Base-by-base conservation (phyloP, 1,140 invertebrate species). In the Pseudomyrmex concolor region DNA sequence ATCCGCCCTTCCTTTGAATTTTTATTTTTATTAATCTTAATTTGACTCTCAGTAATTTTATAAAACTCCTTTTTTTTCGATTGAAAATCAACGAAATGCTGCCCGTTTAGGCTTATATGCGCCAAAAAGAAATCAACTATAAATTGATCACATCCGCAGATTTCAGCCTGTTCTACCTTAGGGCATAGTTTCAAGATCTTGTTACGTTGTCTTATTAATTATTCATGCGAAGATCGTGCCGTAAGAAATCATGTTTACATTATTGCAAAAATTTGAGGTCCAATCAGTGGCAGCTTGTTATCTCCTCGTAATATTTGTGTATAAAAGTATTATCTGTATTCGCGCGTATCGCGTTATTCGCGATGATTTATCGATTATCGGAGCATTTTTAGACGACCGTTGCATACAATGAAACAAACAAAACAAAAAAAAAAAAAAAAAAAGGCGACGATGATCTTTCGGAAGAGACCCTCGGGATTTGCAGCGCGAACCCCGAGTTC, bases 371-470 rank as follows among this genome's bases (percentile, higher is more conserved):
- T 59, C 43, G 22, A 15, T 4, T 25, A 10, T 78, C 54, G n/a
- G 12, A 19, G 15, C 10, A 1, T 12, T 57, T 70, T 70, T 80
- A 50, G 8, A 25, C 15, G 45, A 59, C 70, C 10, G 7, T 45
- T 59, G 64, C 43, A 57, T 34, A 34, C 34, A 34, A 34, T 34
- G 63, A 13, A 22, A 1, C 54, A 48, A 51, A 4, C 22, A 17
- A 19, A 70, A 34, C 5, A 34, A 34, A 25, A 25, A 25, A 25
- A 25, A 25, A 22, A n/a, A 43, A 13, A 22, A 45, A 60, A 48
- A 48, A 60, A 22, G 13, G 54, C 45, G 66, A 80, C 43, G 68
- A 59, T 83, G 66, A 19, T 83, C 71, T 62, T 85, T 73, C 48
- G 50, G 2, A 25, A 50, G 48, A 72, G 55, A 13, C 64, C 57